Evolutionary conservation across 2,797 vertebrate species (phyloP), one percentile per base, ranked within the genome.

Genomic region (Schizopygopsis pylzovi): DNA sequence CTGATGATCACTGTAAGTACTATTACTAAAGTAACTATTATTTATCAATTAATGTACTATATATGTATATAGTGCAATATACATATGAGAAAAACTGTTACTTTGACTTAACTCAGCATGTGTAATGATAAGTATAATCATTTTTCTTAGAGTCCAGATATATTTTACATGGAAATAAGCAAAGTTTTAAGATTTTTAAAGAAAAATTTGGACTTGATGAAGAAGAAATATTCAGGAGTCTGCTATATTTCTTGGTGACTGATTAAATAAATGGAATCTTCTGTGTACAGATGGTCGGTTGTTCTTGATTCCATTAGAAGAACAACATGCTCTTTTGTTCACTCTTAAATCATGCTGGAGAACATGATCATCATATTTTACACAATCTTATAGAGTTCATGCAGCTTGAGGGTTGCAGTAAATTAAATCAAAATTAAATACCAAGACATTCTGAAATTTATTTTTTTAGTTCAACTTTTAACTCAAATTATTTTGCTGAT

Each of bases 21-120:
- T 43, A 3, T 70, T 33, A 68, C 71, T 33, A 33, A 75, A 49
- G n/a, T 47, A 75, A 75, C 13, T 75, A n/a, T 73, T 75, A 47
- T 75, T 49, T 9, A 33, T 80, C 41, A 70, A 52, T 81, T 6
- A 68, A 71, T n/a, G 20, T 11, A 22, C 16, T 76, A 20, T 11
- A 25, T 47, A 56, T 56, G 20, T 54, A 54, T 22, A 54, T 54
- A 18, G 52, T 20, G 20, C 49, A 52, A 18, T 6, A 52, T 18
- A 52, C 28, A 76, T 20, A 22, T 6, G 37, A 39, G 10, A 37
- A 65, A 65, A 65, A 65, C 4, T 1, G 1, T 7, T 12, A 11
- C 0, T 0, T 12, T 11, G 33, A 20, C 25, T 33, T n/a, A 59
- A 59, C 22, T 11, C 56, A 59, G 56, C 56, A n/a, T n/a, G 56